Evolutionary conservation across 2,113 vertebrate species (phyloP).

Genomic region (Brienomyrus brachyistius): DNA sequence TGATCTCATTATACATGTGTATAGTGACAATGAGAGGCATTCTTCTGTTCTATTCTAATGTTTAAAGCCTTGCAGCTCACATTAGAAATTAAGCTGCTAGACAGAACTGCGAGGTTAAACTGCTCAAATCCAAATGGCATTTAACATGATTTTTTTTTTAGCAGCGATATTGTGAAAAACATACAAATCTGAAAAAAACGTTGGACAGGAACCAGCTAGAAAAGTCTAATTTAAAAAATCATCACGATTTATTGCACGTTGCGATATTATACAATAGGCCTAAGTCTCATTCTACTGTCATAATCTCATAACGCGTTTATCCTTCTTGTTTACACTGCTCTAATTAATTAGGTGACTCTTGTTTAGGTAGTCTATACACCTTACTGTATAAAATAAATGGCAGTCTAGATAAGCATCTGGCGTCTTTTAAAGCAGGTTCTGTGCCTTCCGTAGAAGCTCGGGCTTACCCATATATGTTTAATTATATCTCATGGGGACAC

Average conservation of each 20-base stretch:
- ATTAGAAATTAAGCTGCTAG: neutral
- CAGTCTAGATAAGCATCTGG: neutral
- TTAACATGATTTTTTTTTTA: neutral
- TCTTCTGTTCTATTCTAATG: neutral
- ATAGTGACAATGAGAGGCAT: no score
- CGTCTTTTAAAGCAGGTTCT: neutral
- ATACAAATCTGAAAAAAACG: neutral
- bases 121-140: neutral
- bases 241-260: neutral
- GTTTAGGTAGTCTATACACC: neutral
- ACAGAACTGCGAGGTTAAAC: neutral
- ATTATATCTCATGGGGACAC: neutral
- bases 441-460: neutral
- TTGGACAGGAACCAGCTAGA: neutral
- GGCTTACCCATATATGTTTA: neutral
- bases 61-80: neutral
- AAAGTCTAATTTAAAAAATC: neutral
- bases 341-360: constrained; percentile 1
- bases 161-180: neutral
- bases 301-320: neutral
- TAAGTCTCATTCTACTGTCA: neutral
- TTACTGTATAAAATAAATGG: neutral
- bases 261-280: neutral
- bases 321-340: neutral
- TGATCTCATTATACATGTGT: no score